Conservation (phyloP, 2,113 vertebrate species). For the Choloepus hoffmanni region DNA sequence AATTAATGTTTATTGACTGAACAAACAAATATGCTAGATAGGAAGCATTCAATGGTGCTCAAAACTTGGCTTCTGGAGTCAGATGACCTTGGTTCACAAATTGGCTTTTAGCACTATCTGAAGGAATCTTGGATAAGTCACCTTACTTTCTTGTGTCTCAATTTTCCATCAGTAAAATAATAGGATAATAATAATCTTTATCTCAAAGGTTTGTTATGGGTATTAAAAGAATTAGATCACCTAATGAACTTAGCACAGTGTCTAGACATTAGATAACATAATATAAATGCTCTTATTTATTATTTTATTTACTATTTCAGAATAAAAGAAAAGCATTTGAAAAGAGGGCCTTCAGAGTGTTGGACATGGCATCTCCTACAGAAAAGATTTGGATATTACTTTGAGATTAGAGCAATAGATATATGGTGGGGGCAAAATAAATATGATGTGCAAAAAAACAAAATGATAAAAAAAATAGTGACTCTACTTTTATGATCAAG, state of each 20-base stretch:
- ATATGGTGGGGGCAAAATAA: neutral
- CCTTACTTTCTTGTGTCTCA: neutral
- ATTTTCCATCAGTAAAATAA: neutral
- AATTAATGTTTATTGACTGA: conserved; percentile 41
- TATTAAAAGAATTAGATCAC: neutral
- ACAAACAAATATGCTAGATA: neutral
- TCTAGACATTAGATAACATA: neutral
- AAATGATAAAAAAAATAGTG: neutral
- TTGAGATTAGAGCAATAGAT: neutral
- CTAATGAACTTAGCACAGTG: neutral
- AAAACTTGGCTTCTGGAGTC: neutral
- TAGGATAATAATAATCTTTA: neutral
- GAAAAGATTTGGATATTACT: neutral
- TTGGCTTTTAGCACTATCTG: neutral
- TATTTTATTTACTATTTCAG: neutral
- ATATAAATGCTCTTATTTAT: neutral
- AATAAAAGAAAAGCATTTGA: conserved; percentile 1
- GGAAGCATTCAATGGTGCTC: neutral
- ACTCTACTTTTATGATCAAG: neutral
- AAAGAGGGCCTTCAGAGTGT: neutral
- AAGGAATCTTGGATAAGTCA: neutral
- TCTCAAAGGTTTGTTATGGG: neutral
- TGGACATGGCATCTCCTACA: neutral
- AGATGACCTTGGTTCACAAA: neutral
- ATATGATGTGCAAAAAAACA: neutral